A percentile compares a stretch with the other conserved stretches of the same genome.
These are phyloP conservation scores for Phymanthus crucifer DNA, from an alignment of 92 coral and sea anemone genomes.

Conservation along the genomic window DNA sequence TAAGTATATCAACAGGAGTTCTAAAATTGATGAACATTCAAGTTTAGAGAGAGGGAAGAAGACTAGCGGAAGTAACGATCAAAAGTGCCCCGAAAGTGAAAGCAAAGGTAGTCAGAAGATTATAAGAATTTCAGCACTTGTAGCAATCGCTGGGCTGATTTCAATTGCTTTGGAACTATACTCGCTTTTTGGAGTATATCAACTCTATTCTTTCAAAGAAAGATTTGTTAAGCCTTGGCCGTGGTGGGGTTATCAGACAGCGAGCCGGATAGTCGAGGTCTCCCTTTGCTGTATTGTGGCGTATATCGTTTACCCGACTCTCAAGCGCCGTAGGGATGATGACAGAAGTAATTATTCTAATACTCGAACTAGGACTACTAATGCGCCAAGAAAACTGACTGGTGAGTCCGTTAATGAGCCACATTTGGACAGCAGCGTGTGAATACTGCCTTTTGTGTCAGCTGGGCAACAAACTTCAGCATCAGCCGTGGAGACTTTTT, in stretches of 20 bases:
- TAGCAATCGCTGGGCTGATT: constrained; percentile 51
- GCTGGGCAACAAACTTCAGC: too few species aligned
- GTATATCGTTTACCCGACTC: constrained; percentile 67
- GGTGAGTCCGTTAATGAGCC: too few species aligned
- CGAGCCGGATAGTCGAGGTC: constrained; percentile 46
- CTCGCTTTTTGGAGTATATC: constrained; percentile 63
- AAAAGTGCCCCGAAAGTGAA: not conserved
- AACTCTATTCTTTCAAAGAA: constrained; percentile 50
- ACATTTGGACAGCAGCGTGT: not conserved
- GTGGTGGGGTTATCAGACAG: constrained; percentile 75
- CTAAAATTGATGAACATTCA: constrained; percentile 7
- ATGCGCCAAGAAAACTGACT: not conserved
- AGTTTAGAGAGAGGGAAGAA: too few species aligned
- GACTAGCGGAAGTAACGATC: too few species aligned
- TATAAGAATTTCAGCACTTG: constrained; percentile 64
- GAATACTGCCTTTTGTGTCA: too few species aligned
- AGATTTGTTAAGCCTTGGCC: constrained; percentile 68
- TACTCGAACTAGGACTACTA: not conserved
- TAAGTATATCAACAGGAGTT: constrained; percentile 45
- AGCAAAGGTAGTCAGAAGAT: constrained; percentile 63
- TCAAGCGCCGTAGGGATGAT: constrained; percentile 6
- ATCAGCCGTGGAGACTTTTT: too few species aligned
- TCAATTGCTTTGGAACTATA: constrained; percentile 55
- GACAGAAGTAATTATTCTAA: not conserved
- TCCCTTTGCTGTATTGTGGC: constrained; percentile 59